Evolutionary conservation across 2,797 vertebrate species (phyloP).

Genomic region (Sorex maritimensis): DNA sequence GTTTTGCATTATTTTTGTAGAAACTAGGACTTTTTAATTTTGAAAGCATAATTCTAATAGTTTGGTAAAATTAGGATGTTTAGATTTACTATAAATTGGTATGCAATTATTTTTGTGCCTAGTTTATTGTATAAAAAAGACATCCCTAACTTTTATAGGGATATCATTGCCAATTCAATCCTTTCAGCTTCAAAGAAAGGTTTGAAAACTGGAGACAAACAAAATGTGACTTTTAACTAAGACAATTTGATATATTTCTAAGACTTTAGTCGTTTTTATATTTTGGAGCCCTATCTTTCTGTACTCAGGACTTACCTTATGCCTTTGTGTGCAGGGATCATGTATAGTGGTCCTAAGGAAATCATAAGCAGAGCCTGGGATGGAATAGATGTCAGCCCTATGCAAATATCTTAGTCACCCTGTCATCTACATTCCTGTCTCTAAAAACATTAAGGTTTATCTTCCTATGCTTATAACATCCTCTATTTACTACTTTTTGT

Average conservation of each 20-base stretch:
- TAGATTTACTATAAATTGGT: slow-evolving; percentile 12
- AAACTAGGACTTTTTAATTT: slow-evolving; percentile 49
- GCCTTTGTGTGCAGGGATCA: no score
- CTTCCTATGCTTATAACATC: slow-evolving; percentile 46
- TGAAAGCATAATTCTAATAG: background rate
- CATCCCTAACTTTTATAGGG: background rate
- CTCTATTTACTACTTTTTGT: background rate
- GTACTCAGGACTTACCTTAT: no score
- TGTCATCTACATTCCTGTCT: background rate
- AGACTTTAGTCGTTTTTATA: no score
- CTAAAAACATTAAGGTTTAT: background rate
- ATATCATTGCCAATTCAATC: slow-evolving; percentile 12
- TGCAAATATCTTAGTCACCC: no score
- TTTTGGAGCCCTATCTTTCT: no score
- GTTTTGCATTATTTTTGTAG: background rate
- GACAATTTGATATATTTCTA: slow-evolving; percentile 21
- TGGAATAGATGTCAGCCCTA: no score
- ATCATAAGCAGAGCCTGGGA: no score
- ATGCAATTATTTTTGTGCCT: background rate
- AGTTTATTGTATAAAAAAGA: background rate
- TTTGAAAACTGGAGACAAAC: background rate
- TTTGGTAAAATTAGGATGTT: background rate
- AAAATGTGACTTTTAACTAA: slow-evolving; percentile 46
- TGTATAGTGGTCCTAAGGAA: no score
- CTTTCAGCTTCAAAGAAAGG: background rate